A percentile compares a stretch with the other conserved stretches of the same genome.
Conservation (phyloP, 2,888 invertebrate genomes). For the Melanostoma scalare region DNA sequence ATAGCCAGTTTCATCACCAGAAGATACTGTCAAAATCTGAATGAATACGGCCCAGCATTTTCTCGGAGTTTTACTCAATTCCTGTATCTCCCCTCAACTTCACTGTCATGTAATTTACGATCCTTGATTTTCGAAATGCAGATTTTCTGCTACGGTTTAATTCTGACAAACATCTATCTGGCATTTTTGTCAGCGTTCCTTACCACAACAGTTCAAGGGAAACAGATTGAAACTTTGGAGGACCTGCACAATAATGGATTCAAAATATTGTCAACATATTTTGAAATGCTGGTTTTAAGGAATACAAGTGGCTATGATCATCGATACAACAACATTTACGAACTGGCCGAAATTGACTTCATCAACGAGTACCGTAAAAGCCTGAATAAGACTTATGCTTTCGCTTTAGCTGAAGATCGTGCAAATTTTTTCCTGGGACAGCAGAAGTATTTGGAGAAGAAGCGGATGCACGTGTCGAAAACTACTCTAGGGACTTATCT, state of each 20-base stretch:
- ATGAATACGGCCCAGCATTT: conserved; percentile 51
- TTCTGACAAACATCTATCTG: conserved; percentile 54
- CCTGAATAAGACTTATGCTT: conserved; percentile 44
- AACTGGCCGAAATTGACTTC: conserved; percentile 36
- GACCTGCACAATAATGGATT: conserved; percentile 40
- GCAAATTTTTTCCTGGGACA: conserved; percentile 49
- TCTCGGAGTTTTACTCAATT: conserved; percentile 37
- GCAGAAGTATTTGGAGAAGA: conserved; percentile 53
- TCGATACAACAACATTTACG: conserved; percentile 25
- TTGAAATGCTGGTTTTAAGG: conserved; percentile 21
- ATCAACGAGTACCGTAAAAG: conserved; percentile 50
- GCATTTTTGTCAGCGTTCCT: conserved; percentile 59
- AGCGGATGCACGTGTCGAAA: conserved; percentile 44
- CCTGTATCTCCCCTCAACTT: conserved; percentile 40
- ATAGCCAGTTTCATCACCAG: conserved; percentile 13
- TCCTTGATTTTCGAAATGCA: conserved; percentile 52
- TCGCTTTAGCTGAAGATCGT: conserved; percentile 52
- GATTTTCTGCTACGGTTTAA: conserved; percentile 51
- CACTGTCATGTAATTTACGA: conserved; percentile 1
- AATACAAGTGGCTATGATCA: conserved; percentile 22
- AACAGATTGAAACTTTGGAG: conserved; percentile 49
- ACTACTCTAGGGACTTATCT: conserved; percentile 35
- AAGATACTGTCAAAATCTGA: background rate
- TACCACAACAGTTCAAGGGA: conserved; percentile 61
- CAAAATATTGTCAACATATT: conserved; percentile 30